Conservation (phyloP, 2,888 invertebrate genomes). For the Andrena fulva region DNA sequence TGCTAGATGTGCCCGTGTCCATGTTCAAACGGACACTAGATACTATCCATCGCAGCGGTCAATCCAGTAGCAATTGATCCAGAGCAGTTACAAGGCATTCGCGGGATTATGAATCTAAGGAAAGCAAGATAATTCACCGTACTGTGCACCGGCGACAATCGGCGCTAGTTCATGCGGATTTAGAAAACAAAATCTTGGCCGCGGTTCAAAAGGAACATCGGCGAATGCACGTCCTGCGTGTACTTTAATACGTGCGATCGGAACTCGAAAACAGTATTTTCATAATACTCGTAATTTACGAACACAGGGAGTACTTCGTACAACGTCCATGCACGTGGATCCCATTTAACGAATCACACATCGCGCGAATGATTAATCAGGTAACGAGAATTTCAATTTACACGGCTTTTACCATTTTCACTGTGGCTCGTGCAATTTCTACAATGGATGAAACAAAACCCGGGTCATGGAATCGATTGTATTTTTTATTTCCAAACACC, state of each 20-base stretch:
- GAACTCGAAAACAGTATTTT: not conserved
- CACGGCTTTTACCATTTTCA: not conserved
- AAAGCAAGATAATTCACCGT: not conserved
- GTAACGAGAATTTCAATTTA: not conserved
- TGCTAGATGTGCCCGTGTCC: slow-evolving; percentile 3
- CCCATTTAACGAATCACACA: not conserved
- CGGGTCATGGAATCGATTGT: not conserved
- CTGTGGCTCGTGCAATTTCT: not conserved
- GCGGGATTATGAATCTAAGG: not conserved
- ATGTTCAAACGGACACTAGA: not conserved
- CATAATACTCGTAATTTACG: not conserved
- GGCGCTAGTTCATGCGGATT: not conserved
- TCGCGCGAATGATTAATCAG: not conserved
- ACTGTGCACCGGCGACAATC: not conserved
- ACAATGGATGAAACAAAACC: not conserved
- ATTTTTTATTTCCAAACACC: not conserved
- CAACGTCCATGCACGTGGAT: not conserved
- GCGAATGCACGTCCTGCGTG: not conserved
- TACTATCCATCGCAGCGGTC: not conserved
- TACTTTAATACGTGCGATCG: not conserved
- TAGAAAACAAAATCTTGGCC: not conserved
- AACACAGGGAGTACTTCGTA: not conserved
- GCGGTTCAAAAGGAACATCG: not conserved
- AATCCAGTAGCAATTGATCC: slow-evolving; percentile 8
- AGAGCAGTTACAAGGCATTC: not conserved